These are phyloP conservation scores for Ephydatia muelleri DNA, from an alignment of 37 sponge, comb jelly and placozoan genomes.

Conservation along the genomic window DNA sequence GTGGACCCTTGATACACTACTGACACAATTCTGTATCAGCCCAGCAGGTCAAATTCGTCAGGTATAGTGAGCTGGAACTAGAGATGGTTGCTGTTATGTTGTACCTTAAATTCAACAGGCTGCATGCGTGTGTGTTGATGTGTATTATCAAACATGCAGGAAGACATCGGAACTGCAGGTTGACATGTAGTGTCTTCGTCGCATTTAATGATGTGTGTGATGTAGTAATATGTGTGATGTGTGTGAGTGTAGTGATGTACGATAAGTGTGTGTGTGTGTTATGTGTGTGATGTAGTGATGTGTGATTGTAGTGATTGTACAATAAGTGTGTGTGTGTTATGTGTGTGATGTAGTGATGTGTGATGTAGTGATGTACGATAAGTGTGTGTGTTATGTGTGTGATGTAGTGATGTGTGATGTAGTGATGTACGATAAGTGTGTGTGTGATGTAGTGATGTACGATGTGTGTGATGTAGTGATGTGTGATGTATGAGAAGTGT, in stretches of 20 bases:
- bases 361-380: too few species aligned
- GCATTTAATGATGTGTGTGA: neutral
- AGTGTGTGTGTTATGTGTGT: too few species aligned
- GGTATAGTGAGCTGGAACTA: neutral
- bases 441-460: too few species aligned
- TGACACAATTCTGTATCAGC: conserved; percentile 24
- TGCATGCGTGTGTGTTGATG: conserved; percentile 78
- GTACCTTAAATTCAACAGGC: conserved; percentile 54
- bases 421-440: too few species aligned
- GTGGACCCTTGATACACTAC: conserved; percentile 48
- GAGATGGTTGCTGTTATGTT: neutral
- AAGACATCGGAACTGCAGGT: conserved; percentile 58
- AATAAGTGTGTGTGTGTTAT: too few species aligned
- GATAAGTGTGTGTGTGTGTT: too few species aligned
- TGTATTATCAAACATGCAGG: conserved; percentile 62
- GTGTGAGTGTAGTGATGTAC: neutral
- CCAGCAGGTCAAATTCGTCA: conserved; percentile 12
- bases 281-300: too few species aligned
- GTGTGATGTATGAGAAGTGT: too few species aligned
- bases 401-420: too few species aligned
- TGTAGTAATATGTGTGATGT: neutral
- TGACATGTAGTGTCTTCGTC: neutral
- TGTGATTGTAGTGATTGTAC: too few species aligned
- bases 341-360: too few species aligned
- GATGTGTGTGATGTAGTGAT: too few species aligned